These are phyloP conservation scores for Scolopax mira DNA, from an alignment of 2,113 vertebrate species.

Conservation along the genomic window DNA sequence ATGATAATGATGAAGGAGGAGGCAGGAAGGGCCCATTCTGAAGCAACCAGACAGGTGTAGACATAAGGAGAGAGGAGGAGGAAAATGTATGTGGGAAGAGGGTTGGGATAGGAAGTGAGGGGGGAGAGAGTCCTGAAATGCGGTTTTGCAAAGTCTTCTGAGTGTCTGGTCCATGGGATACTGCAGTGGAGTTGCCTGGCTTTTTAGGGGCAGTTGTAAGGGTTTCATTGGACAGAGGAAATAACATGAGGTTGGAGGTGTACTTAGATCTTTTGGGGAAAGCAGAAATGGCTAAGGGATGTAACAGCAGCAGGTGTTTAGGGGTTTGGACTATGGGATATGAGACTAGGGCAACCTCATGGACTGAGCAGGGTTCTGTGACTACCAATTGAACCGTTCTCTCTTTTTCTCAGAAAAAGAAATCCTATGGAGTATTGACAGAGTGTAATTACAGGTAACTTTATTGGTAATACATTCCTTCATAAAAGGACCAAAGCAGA, in stretches of 20 bases:
- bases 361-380: neutral
- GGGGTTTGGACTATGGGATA: neutral
- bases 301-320: fast-evolving
- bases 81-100: neutral
- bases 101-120: neutral
- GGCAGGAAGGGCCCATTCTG: neutral
- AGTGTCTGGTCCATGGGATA: neutral
- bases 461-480: neutral
- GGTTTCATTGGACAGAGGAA: fast-evolving
- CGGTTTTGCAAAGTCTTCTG: neutral
- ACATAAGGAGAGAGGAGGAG: neutral
- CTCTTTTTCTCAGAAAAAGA: neutral
- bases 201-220: neutral
- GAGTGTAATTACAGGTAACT: neutral
- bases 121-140: neutral
- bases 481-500: neutral
- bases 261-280: neutral
- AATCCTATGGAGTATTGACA: neutral
- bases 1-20: no score
- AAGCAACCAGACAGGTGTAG: neutral
- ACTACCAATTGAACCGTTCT: neutral
- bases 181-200: neutral
- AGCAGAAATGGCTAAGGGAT: neutral
- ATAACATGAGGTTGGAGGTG: neutral
- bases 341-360: neutral